A percentile compares a stretch with the other conserved stretches of the same genome.
Evolutionary conservation across 2,113 vertebrate genomes (phyloP).

Genomic region (Apaloderma vittatum): DNA sequence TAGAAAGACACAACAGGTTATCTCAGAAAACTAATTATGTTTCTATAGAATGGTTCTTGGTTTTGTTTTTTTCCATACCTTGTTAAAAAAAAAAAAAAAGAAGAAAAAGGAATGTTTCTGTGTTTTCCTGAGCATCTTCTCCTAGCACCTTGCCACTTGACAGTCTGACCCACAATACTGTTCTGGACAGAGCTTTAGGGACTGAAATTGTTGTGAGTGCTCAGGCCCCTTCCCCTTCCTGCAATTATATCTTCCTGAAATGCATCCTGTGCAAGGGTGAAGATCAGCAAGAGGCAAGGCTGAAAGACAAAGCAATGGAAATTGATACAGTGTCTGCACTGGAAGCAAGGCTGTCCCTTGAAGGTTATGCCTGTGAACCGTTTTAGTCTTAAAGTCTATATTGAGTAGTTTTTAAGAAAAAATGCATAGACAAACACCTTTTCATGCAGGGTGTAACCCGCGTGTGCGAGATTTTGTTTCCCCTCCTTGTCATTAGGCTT

Average conservation of each 20-base stretch:
- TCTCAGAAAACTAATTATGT: not conserved
- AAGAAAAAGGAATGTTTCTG: not conserved
- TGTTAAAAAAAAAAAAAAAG: not conserved
- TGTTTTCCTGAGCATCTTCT: not conserved
- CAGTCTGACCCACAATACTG: not conserved
- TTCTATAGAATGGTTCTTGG: not conserved
- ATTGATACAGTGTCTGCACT: not conserved
- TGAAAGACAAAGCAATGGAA: not conserved
- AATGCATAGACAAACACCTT: not conserved
- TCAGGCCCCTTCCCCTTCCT: conserved; percentile 45
- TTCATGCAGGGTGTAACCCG: not conserved
- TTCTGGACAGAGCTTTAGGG: not conserved
- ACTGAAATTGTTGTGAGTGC: not conserved
- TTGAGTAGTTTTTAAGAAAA: not conserved
- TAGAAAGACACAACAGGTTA: rapidly evolving
- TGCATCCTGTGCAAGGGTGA: conserved; percentile 60
- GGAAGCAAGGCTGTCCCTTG: not conserved
- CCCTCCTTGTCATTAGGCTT: not conserved
- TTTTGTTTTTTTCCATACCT: not conserved
- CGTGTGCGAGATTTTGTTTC: not conserved
- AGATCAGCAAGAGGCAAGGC: not conserved
- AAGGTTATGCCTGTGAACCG: not conserved
- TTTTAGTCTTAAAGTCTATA: not conserved
- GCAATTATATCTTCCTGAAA: conserved; percentile 41
- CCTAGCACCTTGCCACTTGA: not conserved